These are phyloP conservation scores for Synanthedon vespiformis DNA, from an alignment of 2,888 invertebrate species.

Conservation along the genomic window DNA sequence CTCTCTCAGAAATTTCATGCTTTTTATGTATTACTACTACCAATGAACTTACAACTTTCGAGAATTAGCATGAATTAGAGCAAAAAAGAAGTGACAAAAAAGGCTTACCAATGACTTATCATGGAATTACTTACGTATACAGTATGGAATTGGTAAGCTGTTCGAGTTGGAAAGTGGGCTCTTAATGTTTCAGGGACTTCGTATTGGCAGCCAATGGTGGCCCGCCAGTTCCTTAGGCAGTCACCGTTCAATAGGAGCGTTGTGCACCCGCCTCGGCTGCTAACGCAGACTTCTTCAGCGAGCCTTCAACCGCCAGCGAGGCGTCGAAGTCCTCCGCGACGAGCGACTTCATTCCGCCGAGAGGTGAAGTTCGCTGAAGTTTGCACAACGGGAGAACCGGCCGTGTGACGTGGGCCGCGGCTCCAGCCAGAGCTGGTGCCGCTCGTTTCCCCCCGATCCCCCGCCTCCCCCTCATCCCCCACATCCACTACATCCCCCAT, in stretches of 20 bases:
- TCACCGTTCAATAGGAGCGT: slow-evolving; percentile 72
- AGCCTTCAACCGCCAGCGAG: slow-evolving; percentile 51
- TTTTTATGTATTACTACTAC: not conserved
- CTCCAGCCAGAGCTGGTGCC: slow-evolving; percentile 68
- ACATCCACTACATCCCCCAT: slow-evolving; percentile 19
- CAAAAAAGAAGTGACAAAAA: too few relatives aligned
- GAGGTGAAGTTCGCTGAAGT: slow-evolving; percentile 68
- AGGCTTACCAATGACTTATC: too few relatives aligned
- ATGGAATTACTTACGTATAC: too few relatives aligned
- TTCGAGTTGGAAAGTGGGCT: too few relatives aligned
- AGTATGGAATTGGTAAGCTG: too few relatives aligned
- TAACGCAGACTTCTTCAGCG: slow-evolving; percentile 57
- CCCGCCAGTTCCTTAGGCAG: slow-evolving; percentile 77
- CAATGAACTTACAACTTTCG: too few relatives aligned
- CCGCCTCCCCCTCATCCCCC: slow-evolving; percentile 20
- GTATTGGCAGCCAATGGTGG: slow-evolving; percentile 78
- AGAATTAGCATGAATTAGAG: too few relatives aligned
- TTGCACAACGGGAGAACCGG: slow-evolving; percentile 31
- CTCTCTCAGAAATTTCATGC: not conserved
- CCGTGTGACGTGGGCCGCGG: slow-evolving; percentile 67
- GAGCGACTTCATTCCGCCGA: slow-evolving; percentile 56
- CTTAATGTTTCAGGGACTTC: slow-evolving; percentile 38
- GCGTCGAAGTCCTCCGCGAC: slow-evolving; percentile 48
- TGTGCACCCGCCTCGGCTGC: slow-evolving; percentile 34
- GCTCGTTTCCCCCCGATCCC: slow-evolving; percentile 36